Conservation (phyloP, 2,113 vertebrate species). For the Otis tarda region DNA sequence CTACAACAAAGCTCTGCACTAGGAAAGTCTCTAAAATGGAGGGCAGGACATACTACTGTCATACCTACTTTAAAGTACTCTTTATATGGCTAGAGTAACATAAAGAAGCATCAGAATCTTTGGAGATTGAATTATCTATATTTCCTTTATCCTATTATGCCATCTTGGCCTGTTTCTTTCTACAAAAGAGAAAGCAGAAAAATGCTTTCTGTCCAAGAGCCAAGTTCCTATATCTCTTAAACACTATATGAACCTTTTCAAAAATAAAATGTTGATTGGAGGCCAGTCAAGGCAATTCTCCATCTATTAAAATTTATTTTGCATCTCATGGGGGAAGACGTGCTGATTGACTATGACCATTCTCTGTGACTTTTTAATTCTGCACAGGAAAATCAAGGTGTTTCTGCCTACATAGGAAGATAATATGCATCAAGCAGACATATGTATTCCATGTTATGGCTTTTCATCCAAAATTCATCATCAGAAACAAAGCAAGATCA, state of each 20-base stretch:
- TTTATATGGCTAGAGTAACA: background rate
- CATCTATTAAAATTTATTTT: slow-evolving; percentile 5
- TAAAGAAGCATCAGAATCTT: background rate
- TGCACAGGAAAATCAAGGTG: background rate
- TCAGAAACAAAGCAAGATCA: background rate
- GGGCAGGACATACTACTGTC: background rate
- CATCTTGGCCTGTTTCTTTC: background rate
- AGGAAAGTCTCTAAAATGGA: background rate
- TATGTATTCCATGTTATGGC: background rate
- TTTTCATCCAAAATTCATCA: background rate
- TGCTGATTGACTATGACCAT: background rate
- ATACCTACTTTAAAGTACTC: background rate
- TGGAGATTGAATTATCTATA: background rate
- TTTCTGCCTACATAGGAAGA: background rate
- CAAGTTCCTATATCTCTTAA: background rate
- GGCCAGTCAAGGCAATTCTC: background rate
- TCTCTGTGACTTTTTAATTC: background rate
- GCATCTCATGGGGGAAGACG: background rate
- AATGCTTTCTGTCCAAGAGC: background rate
- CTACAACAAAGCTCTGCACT: background rate
- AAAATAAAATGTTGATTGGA: background rate
- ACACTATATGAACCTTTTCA: background rate
- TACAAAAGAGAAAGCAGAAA: background rate
- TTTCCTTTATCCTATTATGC: background rate
- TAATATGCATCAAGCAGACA: background rate